phyloP scores from a whole-genome alignment of 2,113 vertebrate species.

The Melanerpes formicivorus region DNA sequence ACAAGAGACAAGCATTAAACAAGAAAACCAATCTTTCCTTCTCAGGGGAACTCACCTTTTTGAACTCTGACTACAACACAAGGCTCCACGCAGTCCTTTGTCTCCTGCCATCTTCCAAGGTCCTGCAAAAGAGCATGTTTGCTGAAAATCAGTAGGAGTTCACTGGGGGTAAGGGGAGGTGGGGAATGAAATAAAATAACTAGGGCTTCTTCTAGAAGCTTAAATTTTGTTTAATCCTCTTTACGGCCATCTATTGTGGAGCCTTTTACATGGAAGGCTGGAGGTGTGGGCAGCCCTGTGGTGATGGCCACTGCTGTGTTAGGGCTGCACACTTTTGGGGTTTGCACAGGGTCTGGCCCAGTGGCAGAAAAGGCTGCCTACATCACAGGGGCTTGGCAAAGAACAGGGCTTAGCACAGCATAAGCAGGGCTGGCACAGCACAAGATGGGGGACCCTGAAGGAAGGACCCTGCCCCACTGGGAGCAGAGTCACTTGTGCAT shows the following conservation, averaged over 20 bases:
- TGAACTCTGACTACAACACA: conserved; percentile 15
- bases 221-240: neutral
- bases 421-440: neutral
- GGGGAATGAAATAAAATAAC: neutral
- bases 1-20: neutral
- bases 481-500: neutral
- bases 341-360: neutral
- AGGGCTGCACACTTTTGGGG: neutral
- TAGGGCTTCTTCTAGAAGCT: neutral
- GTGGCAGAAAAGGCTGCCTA: neutral
- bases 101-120: neutral
- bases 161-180: accelerated
- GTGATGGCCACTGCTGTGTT: neutral
- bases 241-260: neutral
- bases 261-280: neutral
- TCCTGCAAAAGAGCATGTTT: neutral
- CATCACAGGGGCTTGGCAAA: neutral
- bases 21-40: conserved; percentile 27
- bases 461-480: neutral
- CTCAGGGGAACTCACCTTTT: conserved; percentile 20
- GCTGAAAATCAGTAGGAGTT: neutral
- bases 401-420: neutral
- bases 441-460: accelerated
- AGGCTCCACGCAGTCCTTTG: neutral
- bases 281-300: accelerated